These are phyloP conservation scores for Macropodus opercularis DNA, from an alignment of 2,797 vertebrate species.

Conservation along the genomic window DNA sequence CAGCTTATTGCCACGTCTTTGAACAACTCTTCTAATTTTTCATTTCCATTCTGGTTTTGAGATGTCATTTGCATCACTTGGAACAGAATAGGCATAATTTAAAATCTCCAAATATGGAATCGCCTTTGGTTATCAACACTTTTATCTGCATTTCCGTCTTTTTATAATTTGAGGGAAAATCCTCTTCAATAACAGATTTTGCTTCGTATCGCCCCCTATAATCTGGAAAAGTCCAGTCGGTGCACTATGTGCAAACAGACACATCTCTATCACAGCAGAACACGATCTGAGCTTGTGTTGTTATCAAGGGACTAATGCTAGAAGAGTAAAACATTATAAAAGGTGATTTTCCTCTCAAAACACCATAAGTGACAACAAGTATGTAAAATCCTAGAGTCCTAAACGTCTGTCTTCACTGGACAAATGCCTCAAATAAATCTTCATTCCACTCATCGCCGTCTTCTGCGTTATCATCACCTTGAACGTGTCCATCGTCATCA, in stretches of 20 bases:
- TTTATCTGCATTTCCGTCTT: constrained; percentile 48
- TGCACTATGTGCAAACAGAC: constrained; percentile 42
- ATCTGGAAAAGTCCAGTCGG: constrained; percentile 35
- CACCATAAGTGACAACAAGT: constrained; percentile 16
- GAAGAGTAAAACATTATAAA: constrained; percentile 14
- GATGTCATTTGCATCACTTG: constrained; percentile 25
- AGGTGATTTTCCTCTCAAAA: constrained; percentile 17
- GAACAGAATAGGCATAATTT: constrained; percentile 24
- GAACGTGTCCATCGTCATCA: constrained; percentile 50
- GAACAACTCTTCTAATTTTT: constrained; percentile 6
- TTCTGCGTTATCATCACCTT: constrained; percentile 50
- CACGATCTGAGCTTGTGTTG: constrained; percentile 11
- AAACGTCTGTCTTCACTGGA: neutral
- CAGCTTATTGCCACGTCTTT: neutral
- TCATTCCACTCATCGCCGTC: constrained; percentile 36
- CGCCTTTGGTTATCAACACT: constrained; percentile 28
- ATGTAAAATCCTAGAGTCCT: constrained; percentile 14
- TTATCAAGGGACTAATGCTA: constrained; percentile 30
- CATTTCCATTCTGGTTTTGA: constrained; percentile 6
- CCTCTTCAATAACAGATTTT: constrained; percentile 41
- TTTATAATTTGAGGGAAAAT: constrained; percentile 52
- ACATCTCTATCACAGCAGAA: constrained; percentile 17
- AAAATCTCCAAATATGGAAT: constrained; percentile 42
- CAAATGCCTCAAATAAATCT: constrained; percentile 22
- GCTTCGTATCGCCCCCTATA: constrained; percentile 38